Evolutionary conservation across 2,113 vertebrate species (phyloP).

Genomic region (Zootoca vivipara): DNA sequence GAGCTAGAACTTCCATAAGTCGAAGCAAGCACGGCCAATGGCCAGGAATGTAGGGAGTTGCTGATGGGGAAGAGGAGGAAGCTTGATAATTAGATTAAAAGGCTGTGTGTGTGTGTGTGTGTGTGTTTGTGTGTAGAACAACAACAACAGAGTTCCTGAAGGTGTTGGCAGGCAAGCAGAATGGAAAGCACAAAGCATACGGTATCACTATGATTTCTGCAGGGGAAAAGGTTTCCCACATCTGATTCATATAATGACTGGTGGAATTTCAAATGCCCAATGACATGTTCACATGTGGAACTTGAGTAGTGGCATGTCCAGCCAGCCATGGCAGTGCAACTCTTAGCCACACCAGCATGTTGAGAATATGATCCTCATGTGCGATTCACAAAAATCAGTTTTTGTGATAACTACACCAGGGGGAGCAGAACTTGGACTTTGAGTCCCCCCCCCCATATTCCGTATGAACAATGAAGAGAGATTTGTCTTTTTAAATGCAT

Average conservation of each 20-base stretch:
- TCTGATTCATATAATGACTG: background rate
- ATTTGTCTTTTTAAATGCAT: background rate
- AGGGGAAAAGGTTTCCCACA: no score
- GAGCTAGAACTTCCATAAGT: no score
- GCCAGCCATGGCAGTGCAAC: background rate
- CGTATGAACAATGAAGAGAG: background rate
- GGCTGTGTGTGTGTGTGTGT: no score
- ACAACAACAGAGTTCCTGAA: background rate
- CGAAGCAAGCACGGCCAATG: no score
- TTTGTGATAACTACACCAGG: background rate
- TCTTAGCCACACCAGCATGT: background rate
- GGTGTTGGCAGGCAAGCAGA: background rate
- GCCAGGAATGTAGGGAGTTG: no score
- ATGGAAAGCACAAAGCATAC: background rate
- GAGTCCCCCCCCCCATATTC: background rate
- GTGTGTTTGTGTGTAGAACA: no score
- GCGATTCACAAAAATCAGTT: background rate
- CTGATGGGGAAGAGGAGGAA: background rate
- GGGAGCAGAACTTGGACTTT: background rate
- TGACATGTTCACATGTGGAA: background rate
- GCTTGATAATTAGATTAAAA: slow-evolving; percentile 8
- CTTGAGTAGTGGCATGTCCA: background rate
- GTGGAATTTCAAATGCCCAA: background rate
- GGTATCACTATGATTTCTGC: background rate
- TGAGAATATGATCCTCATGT: background rate